phyloP scores from a whole-genome alignment of 2,113 vertebrate species.

The Callocephalon fimbriatum region DNA sequence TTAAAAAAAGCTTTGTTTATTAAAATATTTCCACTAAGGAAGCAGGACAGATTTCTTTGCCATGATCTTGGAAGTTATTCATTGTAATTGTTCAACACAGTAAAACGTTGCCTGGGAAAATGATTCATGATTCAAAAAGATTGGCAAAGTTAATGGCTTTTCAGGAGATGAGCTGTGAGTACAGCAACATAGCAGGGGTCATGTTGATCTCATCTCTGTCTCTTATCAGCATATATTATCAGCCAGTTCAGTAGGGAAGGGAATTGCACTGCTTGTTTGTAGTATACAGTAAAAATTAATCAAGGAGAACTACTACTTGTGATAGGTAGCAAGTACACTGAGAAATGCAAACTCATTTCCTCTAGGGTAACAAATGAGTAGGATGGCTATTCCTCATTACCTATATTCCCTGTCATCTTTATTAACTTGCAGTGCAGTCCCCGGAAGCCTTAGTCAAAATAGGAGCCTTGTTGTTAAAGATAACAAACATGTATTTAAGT shows the following conservation, averaged over 20 bases:
- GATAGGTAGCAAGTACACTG: not conserved
- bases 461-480: not conserved
- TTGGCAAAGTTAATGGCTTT: not conserved
- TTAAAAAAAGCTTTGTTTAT: not conserved
- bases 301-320: not conserved
- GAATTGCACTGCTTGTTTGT: not conserved
- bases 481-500: not conserved
- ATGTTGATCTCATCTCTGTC: not conserved
- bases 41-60: not conserved
- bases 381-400: not conserved
- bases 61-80: not conserved
- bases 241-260: not conserved
- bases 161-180: not conserved
- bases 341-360: not conserved
- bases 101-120: not conserved
- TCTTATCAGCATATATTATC: not conserved
- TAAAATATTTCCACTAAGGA: not conserved
- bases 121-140: not conserved
- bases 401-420: not conserved
- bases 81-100: not conserved
- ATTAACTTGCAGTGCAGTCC: not conserved
- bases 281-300: not conserved
- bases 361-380: not conserved
- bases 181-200: not conserved
- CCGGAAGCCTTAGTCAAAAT: not conserved